Conservation (phyloP, 2,888 invertebrate genomes). For the Busseola fusca region DNA sequence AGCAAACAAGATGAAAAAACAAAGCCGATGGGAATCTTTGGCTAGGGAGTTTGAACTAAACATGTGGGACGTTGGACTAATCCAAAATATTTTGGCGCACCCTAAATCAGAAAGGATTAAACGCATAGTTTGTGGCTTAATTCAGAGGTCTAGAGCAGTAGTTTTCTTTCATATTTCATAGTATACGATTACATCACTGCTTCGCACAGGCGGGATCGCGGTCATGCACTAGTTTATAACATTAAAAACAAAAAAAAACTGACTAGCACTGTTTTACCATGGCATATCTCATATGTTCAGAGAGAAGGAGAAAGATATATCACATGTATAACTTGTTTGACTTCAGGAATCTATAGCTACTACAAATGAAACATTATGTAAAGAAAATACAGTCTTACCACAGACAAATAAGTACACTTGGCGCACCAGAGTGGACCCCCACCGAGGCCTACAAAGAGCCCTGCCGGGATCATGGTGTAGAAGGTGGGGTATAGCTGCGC, state of each 20-base stretch:
- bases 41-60: too few relatives aligned
- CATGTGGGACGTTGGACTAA: too few relatives aligned
- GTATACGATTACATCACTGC: too few relatives aligned
- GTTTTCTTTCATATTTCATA: too few relatives aligned
- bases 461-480: constrained; percentile 90
- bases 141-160: too few relatives aligned
- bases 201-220: too few relatives aligned
- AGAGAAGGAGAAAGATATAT: neutral
- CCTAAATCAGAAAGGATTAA: too few relatives aligned
- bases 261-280: neutral
- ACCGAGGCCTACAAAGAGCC: constrained; percentile 90
- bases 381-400: constrained; percentile 75
- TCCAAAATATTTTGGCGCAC: too few relatives aligned
- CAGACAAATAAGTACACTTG: constrained; percentile 92
- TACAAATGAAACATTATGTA: neutral
- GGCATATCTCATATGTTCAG: neutral
- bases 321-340: neutral
- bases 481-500: constrained; percentile 91
- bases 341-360: neutral
- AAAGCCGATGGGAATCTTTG: too few relatives aligned
- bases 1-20: neutral
- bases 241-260: too few relatives aligned
- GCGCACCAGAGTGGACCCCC: constrained; percentile 92
- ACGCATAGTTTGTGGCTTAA: too few relatives aligned
- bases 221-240: too few relatives aligned